Evolutionary conservation across 2,113 vertebrate species (phyloP).

Genomic region (Brienomyrus longianalis): DNA sequence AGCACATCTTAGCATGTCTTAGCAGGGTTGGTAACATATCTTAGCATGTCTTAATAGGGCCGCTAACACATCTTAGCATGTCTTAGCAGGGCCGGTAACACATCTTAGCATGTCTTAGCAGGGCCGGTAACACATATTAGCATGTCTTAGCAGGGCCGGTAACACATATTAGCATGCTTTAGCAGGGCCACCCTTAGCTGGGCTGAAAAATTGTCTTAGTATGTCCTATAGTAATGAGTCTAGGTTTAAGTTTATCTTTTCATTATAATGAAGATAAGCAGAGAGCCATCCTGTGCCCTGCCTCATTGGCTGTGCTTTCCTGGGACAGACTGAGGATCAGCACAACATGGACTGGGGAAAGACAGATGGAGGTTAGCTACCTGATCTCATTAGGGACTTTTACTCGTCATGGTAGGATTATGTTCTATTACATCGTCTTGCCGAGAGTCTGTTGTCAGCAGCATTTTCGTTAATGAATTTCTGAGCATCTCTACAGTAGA

Average conservation of each 20-base stretch:
- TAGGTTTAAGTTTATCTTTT: neutral
- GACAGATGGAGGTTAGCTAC: neutral
- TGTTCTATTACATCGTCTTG: neutral
- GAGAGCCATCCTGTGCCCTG: neutral
- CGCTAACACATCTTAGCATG: no score
- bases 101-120: no score
- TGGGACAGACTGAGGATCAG: neutral
- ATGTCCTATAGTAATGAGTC: neutral
- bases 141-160: no score
- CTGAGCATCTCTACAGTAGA: neutral
- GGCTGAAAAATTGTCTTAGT: neutral
- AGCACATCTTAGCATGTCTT: no score
- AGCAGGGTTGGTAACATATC: no score
- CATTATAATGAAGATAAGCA: neutral
- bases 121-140: no score
- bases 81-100: no score
- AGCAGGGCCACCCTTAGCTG: neutral
- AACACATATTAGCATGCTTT: no score
- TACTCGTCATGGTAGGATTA: neutral
- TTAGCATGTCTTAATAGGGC: no score
- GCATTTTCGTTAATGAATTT: neutral
- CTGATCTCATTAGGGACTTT: neutral
- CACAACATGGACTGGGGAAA: neutral
- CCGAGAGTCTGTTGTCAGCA: neutral
- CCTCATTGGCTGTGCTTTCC: neutral